These are phyloP conservation scores for Drosophila sucinea DNA, from an alignment of 1,140 invertebrate genomes.

Conservation along the genomic window DNA sequence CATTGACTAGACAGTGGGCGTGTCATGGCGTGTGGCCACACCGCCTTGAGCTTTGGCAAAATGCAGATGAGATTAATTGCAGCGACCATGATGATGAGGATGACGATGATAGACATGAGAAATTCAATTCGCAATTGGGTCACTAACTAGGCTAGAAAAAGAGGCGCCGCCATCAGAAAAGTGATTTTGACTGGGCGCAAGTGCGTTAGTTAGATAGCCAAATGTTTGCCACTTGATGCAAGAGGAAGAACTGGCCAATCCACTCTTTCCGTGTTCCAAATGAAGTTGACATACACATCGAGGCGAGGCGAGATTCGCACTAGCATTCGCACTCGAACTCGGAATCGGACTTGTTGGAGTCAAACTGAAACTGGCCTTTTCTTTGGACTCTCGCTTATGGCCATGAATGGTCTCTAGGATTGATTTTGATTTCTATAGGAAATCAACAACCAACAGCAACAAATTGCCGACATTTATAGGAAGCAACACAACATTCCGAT, in stretches of 20 bases:
- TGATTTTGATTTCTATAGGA: slow-evolving; percentile 68
- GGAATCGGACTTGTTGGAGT: not conserved
- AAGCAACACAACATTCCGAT: not conserved
- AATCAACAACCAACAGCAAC: slow-evolving; percentile 28
- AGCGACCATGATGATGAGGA: slow-evolving; percentile 14
- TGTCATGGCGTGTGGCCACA: slow-evolving; percentile 10
- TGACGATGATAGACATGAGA: slow-evolving; percentile 35
- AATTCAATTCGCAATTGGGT: slow-evolving; percentile 49
- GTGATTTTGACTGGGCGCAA: slow-evolving; percentile 32
- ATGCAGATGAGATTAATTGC: slow-evolving; percentile 57
- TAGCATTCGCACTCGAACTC: not conserved
- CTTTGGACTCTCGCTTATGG: slow-evolving; percentile 51
- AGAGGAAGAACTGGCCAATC: slow-evolving; percentile 39
- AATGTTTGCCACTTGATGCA: slow-evolving; percentile 27
- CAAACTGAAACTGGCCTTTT: slow-evolving; percentile 3
- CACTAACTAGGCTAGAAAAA: slow-evolving; percentile 42
- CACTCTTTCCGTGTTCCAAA: slow-evolving; percentile 33
- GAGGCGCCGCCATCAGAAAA: slow-evolving; percentile 3
- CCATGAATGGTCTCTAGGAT: slow-evolving; percentile 50
- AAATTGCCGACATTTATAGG: not conserved
- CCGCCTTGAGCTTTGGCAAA: slow-evolving; percentile 9
- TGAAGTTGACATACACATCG: slow-evolving; percentile 27
- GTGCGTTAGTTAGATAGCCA: slow-evolving; percentile 34
- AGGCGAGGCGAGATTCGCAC: slow-evolving; percentile 17
- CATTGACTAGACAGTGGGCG: slow-evolving; percentile 37